Conservation (phyloP, 2,888 invertebrate genomes). For the Apantesis nais region DNA sequence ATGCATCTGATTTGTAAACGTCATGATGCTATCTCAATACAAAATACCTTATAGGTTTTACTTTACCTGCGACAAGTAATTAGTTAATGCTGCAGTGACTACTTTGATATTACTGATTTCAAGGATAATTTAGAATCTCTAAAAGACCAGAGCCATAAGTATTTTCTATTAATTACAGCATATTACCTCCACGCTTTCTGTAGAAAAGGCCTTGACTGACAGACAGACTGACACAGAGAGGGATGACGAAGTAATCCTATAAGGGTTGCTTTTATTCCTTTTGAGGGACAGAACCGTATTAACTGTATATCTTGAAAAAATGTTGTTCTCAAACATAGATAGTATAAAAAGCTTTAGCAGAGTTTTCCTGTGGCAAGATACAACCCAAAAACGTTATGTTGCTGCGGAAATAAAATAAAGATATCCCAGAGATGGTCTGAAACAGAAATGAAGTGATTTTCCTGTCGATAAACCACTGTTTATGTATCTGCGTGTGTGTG, state of each 20-base stretch:
- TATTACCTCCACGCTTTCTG: background rate
- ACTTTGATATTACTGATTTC: background rate
- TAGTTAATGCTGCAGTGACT: no score
- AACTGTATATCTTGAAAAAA: background rate
- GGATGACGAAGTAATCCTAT: background rate
- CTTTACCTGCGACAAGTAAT: no score
- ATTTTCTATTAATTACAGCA: background rate
- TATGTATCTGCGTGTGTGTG: background rate
- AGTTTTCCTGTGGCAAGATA: background rate
- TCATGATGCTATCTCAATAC: no score
- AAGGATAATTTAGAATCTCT: background rate
- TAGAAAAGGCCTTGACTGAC: background rate
- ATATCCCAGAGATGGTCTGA: background rate
- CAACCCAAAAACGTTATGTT: background rate
- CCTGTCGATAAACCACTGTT: conserved; percentile 12
- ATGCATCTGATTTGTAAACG: no score
- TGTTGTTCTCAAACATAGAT: background rate
- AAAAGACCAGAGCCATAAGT: background rate
- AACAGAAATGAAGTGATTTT: conserved; percentile 23
- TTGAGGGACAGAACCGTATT: background rate
- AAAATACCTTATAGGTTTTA: no score
- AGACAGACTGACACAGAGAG: no score
- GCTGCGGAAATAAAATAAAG: conserved; percentile 7
- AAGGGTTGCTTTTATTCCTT: background rate
- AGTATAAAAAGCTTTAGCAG: background rate